These are phyloP conservation scores for Euura lappo DNA, from an alignment of 1,140 invertebrate genomes.

Conservation along the genomic window DNA sequence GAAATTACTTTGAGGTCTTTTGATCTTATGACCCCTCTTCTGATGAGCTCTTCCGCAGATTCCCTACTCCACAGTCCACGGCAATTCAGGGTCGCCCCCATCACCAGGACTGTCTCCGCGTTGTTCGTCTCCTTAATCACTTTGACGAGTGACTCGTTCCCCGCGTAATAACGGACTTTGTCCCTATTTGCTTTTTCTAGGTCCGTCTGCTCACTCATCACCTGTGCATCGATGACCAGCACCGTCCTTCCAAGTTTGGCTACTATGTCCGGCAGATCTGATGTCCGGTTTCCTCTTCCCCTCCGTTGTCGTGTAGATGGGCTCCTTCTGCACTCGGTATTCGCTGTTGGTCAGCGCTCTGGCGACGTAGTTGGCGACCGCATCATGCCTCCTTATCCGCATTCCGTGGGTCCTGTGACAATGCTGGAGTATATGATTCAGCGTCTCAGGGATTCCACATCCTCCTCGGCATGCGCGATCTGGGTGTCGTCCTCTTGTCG, in stretches of 20 bases:
- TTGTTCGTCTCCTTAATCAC: background rate
- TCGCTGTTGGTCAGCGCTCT: background rate
- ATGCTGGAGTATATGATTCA: slow-evolving; percentile 32
- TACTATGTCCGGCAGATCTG: slow-evolving; percentile 24
- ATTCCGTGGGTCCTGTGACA: slow-evolving; percentile 30
- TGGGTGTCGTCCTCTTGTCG: slow-evolving; percentile 15
- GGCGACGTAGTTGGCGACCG: slow-evolving; percentile 18
- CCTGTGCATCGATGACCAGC: slow-evolving; percentile 1
- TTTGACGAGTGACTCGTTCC: background rate
- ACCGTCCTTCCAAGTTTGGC: background rate
- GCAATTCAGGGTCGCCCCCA: background rate
- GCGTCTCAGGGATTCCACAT: slow-evolving; percentile 28
- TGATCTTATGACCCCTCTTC: background rate
- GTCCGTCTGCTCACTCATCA: background rate
- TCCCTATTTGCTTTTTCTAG: background rate
- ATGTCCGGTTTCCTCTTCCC: background rate
- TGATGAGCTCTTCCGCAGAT: background rate
- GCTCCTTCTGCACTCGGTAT: slow-evolving; percentile 19
- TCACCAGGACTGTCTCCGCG: background rate
- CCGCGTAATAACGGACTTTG: background rate
- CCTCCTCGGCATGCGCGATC: slow-evolving; percentile 32
- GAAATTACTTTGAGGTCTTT: background rate
- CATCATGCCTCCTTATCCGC: slow-evolving; percentile 31
- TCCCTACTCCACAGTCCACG: background rate
- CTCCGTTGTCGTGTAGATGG: background rate